phyloP scores from a whole-genome alignment of 2,797 vertebrate species.

The Karalla daura region DNA sequence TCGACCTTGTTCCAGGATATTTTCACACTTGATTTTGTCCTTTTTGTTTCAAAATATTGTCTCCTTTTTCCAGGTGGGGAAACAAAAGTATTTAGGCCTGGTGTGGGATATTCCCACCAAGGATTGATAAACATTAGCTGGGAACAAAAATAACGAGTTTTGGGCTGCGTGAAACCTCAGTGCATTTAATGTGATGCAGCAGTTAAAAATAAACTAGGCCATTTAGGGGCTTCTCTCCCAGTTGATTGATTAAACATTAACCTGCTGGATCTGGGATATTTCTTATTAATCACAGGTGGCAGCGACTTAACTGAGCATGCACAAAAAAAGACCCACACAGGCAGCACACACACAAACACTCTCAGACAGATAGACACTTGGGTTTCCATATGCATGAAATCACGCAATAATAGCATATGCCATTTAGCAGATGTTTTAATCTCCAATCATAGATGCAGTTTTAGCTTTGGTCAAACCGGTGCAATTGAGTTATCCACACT shows the following conservation, averaged over 20 bases:
- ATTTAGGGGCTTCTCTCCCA: conserved; percentile 71
- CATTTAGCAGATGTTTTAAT: conserved; percentile 56
- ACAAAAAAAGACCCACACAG: conserved; percentile 15
- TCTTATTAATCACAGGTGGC: conserved; percentile 82
- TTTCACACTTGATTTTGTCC: background rate
- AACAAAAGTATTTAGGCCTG: background rate
- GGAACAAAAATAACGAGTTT: conserved; percentile 67
- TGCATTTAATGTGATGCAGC: conserved; percentile 65
- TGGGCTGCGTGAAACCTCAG: conserved; percentile 45
- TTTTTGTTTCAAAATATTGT: conserved; percentile 27
- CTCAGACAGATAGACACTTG: conserved; percentile 17
- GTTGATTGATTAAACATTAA: conserved; percentile 84
- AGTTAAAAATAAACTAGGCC: conserved; percentile 77
- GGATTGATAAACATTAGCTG: conserved; percentile 61
- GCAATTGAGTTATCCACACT: conserved; percentile 40
- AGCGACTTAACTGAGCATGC: conserved; percentile 68
- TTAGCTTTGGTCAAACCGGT: conserved; percentile 7
- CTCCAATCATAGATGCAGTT: conserved; percentile 38
- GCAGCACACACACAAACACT: conserved; percentile 8
- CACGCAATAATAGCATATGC: conserved; percentile 47
- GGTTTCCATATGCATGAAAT: conserved; percentile 35
- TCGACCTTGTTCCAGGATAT: conserved; percentile 16
- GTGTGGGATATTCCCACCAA: conserved; percentile 52
- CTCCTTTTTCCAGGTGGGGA: conserved; percentile 3
- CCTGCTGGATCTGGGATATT: conserved; percentile 79